Base-by-base conservation (phyloP, 2,888 invertebrate species). In the Ditula angustiorana region DNA sequence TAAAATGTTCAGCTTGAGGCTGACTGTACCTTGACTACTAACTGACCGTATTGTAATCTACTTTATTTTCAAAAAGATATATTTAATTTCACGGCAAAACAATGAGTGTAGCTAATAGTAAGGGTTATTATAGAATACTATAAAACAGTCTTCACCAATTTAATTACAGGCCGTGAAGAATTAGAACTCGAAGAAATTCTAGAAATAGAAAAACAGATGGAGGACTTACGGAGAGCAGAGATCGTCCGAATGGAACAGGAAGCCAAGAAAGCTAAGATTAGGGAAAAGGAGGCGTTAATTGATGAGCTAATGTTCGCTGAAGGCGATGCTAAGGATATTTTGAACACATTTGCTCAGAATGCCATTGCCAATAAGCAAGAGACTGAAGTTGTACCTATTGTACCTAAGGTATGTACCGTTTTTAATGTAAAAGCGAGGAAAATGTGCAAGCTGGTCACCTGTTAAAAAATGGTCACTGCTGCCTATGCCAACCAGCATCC, bases 271-370 rank as follows among this genome's bases (percentile, higher is more conserved):
- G 96, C 96, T 71, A 98, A 98, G 85, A 95, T 96, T 19, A 94
- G 96, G 35, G 96, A 97, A 71, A 98, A 98, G 74, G 98, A 99
- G 83, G 98, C 97, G 0, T 89, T 99, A 4, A 98, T 99, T 66
- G 98, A 99, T 86, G 98, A 99, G 82, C 93, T 99, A 35, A 98
- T 98, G 96, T 97, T 97, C 83, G 98, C 98, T 0, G 97, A 97
- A 72, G 96, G 96, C 8, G 96, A 98, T 83, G 99, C 99, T 0
- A 96, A 96, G 73, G 96, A 96, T 72, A 98, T 99, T 74, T 90
- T 99, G 0, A 96, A 95, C 69, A 96, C 96, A 10, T 98, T 98
- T 86, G 95, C 96, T 0, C 94, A 95, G 60, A 95, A 94, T 69
- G 94, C 93, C 16, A 95, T 96, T 73, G 95, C 96, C 71, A 94